phyloP scores from a whole-genome alignment of 1,140 invertebrate species.

The Tetragonula clypearis region DNA sequence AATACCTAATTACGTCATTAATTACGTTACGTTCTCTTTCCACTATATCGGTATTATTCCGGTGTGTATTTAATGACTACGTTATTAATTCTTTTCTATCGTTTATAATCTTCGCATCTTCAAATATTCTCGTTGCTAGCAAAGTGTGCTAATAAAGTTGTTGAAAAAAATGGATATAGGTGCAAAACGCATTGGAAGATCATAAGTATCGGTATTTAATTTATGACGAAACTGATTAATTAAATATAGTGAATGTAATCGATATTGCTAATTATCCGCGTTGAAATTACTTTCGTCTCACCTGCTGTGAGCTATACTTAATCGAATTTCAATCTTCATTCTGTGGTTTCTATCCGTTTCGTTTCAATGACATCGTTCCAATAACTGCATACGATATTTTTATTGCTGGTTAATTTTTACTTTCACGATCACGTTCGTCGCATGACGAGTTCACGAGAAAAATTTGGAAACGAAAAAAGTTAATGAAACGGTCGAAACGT shows the following conservation, averaged over 20 bases:
- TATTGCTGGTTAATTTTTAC: not conserved
- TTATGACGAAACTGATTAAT: not conserved
- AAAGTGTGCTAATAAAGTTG: not conserved
- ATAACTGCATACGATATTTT: constrained; percentile 34
- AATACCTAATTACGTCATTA: not conserved
- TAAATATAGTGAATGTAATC: not conserved
- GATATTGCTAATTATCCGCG: constrained; percentile 43
- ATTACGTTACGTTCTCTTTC: not conserved
- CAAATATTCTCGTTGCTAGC: not conserved
- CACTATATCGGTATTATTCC: not conserved
- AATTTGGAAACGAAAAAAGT: not conserved
- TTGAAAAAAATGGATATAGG: too few species aligned
- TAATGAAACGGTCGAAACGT: not conserved
- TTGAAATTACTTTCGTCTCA: not conserved
- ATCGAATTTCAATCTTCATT: constrained; percentile 61
- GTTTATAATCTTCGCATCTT: not conserved
- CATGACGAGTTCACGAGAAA: not conserved
- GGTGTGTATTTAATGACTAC: not conserved
- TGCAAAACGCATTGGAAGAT: too few species aligned
- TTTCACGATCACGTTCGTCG: not conserved
- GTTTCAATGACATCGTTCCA: constrained; percentile 14
- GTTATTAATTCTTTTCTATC: not conserved
- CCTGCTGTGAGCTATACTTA: constrained; percentile 1
- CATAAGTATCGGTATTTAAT: not conserved
- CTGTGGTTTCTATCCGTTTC: not conserved